Evolutionary conservation across 2,888 invertebrate genomes (phyloP).

Genomic region (Gibbula magus): DNA sequence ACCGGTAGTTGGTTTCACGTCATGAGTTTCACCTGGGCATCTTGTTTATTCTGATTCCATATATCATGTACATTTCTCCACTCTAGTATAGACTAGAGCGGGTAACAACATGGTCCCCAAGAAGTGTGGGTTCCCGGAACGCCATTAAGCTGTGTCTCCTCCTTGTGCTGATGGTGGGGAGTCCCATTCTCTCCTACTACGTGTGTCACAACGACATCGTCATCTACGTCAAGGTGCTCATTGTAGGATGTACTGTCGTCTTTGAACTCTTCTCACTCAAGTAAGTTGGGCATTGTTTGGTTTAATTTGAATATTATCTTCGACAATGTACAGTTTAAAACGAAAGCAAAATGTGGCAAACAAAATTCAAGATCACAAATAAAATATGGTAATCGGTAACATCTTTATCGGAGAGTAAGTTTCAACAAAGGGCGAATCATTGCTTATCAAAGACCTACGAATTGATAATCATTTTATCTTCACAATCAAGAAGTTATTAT

Average conservation of each 20-base stretch:
- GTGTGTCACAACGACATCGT: constrained; percentile 33
- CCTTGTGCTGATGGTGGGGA: constrained; percentile 38
- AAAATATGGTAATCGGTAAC: too few species aligned
- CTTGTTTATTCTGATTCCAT: too few species aligned
- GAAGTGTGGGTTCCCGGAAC: constrained; percentile 39
- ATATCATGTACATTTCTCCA: too few species aligned
- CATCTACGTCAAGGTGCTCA: constrained; percentile 31
- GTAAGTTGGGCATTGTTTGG: neutral
- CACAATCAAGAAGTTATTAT: too few species aligned
- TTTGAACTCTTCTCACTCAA: constrained; percentile 35
- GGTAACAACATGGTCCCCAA: constrained; percentile 40
- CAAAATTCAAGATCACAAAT: too few species aligned
- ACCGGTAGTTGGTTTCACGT: neutral
- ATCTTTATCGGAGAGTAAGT: too few species aligned
- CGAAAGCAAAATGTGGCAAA: neutral
- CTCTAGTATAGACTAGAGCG: constrained; percentile 45
- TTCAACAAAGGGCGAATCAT: too few species aligned
- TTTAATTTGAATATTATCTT: too few species aligned
- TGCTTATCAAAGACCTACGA: too few species aligned
- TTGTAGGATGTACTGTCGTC: constrained; percentile 32
- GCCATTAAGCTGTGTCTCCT: constrained; percentile 44
- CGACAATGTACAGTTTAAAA: neutral
- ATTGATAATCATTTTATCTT: too few species aligned
- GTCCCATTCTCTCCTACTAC: constrained; percentile 44
- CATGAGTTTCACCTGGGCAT: too few species aligned